These are phyloP conservation scores for Furcifer pardalis DNA, from an alignment of 2,797 vertebrate genomes.

Conservation along the genomic window DNA sequence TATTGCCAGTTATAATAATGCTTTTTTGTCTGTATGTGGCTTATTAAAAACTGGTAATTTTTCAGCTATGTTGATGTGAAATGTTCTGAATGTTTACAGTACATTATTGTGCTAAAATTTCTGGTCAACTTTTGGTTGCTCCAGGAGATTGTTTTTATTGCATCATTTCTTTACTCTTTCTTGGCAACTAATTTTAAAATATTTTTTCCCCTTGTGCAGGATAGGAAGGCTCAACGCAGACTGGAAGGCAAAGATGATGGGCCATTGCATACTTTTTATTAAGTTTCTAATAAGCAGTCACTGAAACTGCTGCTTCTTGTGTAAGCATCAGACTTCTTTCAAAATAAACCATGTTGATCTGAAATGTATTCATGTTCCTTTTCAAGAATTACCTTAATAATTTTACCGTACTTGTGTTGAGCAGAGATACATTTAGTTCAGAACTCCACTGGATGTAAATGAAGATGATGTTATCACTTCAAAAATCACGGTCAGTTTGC, in stretches of 20 bases:
- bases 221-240: constrained; percentile 80
- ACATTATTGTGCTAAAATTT: not conserved
- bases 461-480: no score
- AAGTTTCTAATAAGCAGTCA: constrained; percentile 54
- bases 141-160: constrained; percentile 4
- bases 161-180: not conserved
- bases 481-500: no score
- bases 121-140: not conserved
- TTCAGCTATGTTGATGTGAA: not conserved
- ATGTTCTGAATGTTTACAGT: not conserved
- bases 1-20: no score
- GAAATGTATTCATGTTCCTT: constrained; percentile 48
- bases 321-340: constrained; percentile 34
- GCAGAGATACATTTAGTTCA: not conserved
- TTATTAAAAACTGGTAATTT: not conserved
- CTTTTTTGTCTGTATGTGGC: not conserved
- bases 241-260: constrained; percentile 81
- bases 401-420: not conserved
- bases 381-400: not conserved
- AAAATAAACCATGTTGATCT: constrained; percentile 67
- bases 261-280: constrained; percentile 74
- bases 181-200: not conserved
- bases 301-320: constrained; percentile 20
- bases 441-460: no score
- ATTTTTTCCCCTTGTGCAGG: constrained; percentile 77